Evolutionary conservation across 2,888 invertebrate species (phyloP).

Genomic region (Ischnura elegans): DNA sequence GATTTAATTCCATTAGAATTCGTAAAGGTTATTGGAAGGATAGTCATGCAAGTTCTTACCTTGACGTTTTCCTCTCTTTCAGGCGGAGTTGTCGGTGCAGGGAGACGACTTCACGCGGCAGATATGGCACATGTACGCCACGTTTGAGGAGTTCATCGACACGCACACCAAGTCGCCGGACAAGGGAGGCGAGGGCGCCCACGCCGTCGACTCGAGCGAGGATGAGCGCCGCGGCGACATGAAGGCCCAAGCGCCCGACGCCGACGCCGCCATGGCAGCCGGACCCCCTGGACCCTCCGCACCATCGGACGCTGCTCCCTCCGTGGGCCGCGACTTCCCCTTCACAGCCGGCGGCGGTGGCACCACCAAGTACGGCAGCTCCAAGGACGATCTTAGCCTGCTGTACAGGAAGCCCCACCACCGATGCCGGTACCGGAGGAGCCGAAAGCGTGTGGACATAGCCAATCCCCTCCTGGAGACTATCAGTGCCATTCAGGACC

Average conservation of each 20-base stretch:
- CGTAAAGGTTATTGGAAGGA: not conserved
- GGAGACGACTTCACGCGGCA: constrained; percentile 76
- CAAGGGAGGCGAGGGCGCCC: not conserved
- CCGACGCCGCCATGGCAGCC: constrained; percentile 68
- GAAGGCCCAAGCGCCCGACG: not conserved
- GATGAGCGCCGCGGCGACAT: constrained; percentile 46
- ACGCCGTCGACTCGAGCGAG: constrained; percentile 34
- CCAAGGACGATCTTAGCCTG: constrained; percentile 71
- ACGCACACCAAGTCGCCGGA: constrained; percentile 71
- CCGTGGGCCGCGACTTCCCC: constrained; percentile 68
- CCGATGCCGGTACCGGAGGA: constrained; percentile 70
- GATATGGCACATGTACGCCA: constrained; percentile 76
- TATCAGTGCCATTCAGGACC: constrained; percentile 75
- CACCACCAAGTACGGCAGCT: constrained; percentile 68
- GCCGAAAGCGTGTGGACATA: constrained; percentile 70
- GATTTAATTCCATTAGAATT: no score
- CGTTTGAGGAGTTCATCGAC: constrained; percentile 75
- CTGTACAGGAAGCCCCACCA: constrained; percentile 70
- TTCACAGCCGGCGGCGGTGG: constrained; percentile 25
- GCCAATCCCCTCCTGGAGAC: constrained; percentile 76
- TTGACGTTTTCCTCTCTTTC: constrained; percentile 43
- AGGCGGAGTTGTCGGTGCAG: constrained; percentile 75
- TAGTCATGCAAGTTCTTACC: not conserved
- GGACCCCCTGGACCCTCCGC: constrained; percentile 68
- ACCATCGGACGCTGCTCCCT: constrained; percentile 68